A percentile compares a stretch with the other conserved stretches of the same genome.
Conservation (phyloP, 2,888 invertebrate genomes). For the Congeria kusceri region DNA sequence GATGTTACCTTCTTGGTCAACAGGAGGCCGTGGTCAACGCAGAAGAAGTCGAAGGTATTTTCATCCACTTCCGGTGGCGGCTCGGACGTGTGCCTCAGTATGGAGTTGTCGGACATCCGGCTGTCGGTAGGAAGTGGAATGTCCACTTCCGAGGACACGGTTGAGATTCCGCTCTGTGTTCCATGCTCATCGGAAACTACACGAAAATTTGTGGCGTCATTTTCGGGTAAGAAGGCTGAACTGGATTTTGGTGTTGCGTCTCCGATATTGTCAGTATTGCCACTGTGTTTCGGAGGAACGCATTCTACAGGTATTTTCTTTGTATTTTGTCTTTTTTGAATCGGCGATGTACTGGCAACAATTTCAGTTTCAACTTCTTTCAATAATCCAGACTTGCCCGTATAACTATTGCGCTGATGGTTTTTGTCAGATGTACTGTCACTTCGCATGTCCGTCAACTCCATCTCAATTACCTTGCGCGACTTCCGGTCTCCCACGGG, state of each 20-base stretch:
- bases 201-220: background rate
- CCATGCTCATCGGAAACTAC: background rate
- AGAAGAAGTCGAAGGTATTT: slow-evolving; percentile 50
- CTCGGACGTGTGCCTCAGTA: background rate
- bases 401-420: too few relatives aligned
- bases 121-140: background rate
- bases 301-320: background rate
- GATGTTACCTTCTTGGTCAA: slow-evolving; percentile 43
- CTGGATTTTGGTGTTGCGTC: background rate
- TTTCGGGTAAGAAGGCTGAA: background rate
- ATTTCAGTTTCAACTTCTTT: too few relatives aligned
- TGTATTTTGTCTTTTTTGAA: background rate
- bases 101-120: background rate
- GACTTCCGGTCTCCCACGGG: background rate
- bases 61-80: slow-evolving; percentile 6
- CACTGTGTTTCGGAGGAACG: background rate
- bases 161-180: background rate
- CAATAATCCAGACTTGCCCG: background rate
- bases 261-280: background rate
- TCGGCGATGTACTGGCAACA: background rate
- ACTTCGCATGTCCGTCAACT: background rate
- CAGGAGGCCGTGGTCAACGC: slow-evolving; percentile 58
- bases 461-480: background rate
- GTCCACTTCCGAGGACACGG: background rate
- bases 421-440: background rate